phyloP scores from a whole-genome alignment of 37 sponge, comb jelly and placozoan genomes.

The Crambe crambe region DNA sequence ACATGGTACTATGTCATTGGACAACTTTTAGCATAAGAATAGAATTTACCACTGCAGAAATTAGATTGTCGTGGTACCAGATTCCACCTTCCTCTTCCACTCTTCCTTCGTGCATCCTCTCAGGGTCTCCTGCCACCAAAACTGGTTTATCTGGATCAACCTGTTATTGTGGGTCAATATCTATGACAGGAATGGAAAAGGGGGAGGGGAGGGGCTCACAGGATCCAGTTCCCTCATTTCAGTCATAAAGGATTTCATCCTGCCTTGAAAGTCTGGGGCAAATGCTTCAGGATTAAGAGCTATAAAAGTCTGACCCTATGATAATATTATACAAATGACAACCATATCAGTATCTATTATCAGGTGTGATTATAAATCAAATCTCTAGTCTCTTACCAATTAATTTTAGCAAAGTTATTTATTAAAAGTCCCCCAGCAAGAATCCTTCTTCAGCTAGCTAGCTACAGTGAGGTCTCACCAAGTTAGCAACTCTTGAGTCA shows the following conservation, averaged over 20 bases:
- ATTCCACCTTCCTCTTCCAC: conserved; percentile 70
- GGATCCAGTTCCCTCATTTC: conserved; percentile 77
- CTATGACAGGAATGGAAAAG: not conserved
- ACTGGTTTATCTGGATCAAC: conserved; percentile 72
- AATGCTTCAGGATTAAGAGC: conserved; percentile 85
- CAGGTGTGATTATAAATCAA: conserved; percentile 5
- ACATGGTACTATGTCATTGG: too few species aligned
- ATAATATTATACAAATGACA: not conserved
- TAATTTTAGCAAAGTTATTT: not conserved
- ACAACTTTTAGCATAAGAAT: too few species aligned
- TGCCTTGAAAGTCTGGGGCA: conserved; percentile 70
- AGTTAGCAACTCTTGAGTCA: conserved; percentile 38
- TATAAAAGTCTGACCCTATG: conserved; percentile 90
- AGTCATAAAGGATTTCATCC: conserved; percentile 70
- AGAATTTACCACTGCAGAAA: conserved; percentile 72
- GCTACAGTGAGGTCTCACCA: conserved; percentile 46
- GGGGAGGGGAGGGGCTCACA: conserved; percentile 30
- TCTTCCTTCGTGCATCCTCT: conserved; percentile 41
- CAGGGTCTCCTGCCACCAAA: conserved; percentile 92
- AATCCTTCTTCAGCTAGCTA: too few species aligned
- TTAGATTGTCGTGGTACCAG: conserved; percentile 66
- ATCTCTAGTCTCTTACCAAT: not conserved
- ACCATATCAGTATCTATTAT: too few species aligned
- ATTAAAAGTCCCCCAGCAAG: not conserved
- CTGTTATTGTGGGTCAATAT: conserved; percentile 22